Percentiles rank a stretch among this genome's conserved stretches.
phyloP scores from a whole-genome alignment of 2,797 vertebrate species.

The Poecile montanus region DNA sequence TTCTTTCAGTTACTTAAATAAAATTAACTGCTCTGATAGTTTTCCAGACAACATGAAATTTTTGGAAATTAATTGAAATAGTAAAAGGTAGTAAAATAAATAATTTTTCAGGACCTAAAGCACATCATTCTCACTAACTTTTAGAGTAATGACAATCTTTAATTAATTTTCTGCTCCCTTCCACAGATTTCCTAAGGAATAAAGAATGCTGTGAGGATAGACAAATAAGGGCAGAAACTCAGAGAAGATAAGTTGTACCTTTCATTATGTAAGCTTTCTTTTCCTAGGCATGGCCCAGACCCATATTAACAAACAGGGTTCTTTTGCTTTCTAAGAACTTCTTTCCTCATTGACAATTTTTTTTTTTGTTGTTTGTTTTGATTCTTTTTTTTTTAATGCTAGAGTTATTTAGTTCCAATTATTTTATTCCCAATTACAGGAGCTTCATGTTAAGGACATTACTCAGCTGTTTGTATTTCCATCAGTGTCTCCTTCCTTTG shows the following conservation, averaged over 20 bases:
- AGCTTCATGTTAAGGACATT: not conserved
- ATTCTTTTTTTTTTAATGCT: not conserved
- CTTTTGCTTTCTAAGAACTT: not conserved
- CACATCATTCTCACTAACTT: not conserved
- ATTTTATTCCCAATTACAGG: not conserved
- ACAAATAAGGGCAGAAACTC: not conserved
- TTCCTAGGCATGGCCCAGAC: not conserved
- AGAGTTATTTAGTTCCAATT: not conserved
- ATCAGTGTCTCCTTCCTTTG: not conserved
- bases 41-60: not conserved
- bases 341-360: not conserved
- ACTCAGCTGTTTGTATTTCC: not conserved
- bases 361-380: no score
- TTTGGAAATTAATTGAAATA: not conserved
- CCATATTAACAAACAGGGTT: not conserved
- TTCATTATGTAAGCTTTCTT: not conserved
- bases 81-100: not conserved
- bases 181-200: not conserved
- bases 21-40: not conserved
- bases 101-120: not conserved
- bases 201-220: not conserved
- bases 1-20: not conserved
- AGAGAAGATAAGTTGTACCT: not conserved
- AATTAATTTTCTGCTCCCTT: not conserved
- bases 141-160: not conserved